Conservation (phyloP, 2,888 invertebrate genomes). For the Orthosia gracilis region DNA sequence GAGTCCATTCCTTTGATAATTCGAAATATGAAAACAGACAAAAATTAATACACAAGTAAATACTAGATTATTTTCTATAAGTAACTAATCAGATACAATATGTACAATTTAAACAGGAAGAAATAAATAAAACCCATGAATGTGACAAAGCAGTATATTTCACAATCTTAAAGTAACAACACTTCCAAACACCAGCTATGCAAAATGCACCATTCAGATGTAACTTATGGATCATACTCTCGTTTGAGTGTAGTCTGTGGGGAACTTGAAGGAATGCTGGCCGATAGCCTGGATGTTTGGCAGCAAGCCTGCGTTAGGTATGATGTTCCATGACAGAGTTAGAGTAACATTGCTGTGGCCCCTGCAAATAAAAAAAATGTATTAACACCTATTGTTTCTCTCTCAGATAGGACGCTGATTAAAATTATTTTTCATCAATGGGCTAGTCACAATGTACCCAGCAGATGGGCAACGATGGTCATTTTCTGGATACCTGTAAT, state of each 20-base stretch:
- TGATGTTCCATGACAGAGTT: constrained; percentile 99
- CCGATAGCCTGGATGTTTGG: constrained; percentile 97
- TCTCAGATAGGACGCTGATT: not conserved
- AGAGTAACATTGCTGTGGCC: constrained; percentile 98
- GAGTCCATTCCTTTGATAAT: constrained; percentile 23
- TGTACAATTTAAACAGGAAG: constrained; percentile 44
- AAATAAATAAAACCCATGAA: constrained; percentile 70
- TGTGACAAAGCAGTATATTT: constrained; percentile 74
- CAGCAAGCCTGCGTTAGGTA: constrained; percentile 99
- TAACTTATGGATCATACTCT: constrained; percentile 84
- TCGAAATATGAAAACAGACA: constrained; percentile 6
- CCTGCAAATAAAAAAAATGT: constrained; percentile 90
- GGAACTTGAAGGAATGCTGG: constrained; percentile 97
- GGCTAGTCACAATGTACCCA: not conserved
- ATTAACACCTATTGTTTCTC: constrained; percentile 1
- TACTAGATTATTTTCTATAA: constrained; percentile 6
- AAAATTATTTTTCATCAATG: not conserved
- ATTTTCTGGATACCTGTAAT: not conserved
- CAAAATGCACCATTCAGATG: constrained; percentile 67
- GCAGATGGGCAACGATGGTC: not conserved
- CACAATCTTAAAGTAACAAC: constrained; percentile 73
- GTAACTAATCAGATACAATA: constrained; percentile 14
- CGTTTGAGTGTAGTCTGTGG: constrained; percentile 95
- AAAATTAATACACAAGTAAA: constrained; percentile 13
- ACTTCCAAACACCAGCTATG: constrained; percentile 57